phyloP scores from a whole-genome alignment of 1,140 invertebrate genomes.

The Samia ricini region DNA sequence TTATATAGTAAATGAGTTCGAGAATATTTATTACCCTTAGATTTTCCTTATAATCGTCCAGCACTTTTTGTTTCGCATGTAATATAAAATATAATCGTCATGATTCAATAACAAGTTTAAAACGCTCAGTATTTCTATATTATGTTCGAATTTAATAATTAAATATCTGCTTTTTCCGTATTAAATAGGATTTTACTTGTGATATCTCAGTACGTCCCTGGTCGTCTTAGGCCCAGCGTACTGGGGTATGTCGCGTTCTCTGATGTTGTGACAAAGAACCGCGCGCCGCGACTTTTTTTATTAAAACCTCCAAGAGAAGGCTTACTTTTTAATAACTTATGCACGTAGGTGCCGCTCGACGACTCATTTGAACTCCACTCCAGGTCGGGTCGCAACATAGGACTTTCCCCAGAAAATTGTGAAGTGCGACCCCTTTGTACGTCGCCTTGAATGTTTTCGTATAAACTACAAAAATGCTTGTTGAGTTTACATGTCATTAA shows the following conservation, averaged over 20 bases:
- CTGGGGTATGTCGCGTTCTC: constrained; percentile 63
- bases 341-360: constrained; percentile 68
- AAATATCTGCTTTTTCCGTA: neutral
- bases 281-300: constrained; percentile 74
- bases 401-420: constrained; percentile 70
- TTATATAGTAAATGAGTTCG: too few relatives aligned
- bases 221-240: constrained; percentile 64
- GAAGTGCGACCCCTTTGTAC: constrained; percentile 54
- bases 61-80: too few relatives aligned
- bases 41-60: too few relatives aligned
- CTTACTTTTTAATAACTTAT: constrained; percentile 77
- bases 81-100: too few relatives aligned
- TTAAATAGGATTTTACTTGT: neutral
- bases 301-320: constrained; percentile 71
- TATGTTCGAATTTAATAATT: neutral
- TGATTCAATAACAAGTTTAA: too few relatives aligned
- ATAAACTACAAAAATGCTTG: neutral
- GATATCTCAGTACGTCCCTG: constrained; percentile 49
- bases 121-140: too few relatives aligned
- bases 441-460: neutral
- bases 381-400: constrained; percentile 50
- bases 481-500: neutral
- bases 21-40: too few relatives aligned
- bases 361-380: constrained; percentile 74
- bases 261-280: constrained; percentile 73